Base-by-base conservation (phyloP, 2,113 vertebrate species). In the Macroglossus sobrinus region DNA sequence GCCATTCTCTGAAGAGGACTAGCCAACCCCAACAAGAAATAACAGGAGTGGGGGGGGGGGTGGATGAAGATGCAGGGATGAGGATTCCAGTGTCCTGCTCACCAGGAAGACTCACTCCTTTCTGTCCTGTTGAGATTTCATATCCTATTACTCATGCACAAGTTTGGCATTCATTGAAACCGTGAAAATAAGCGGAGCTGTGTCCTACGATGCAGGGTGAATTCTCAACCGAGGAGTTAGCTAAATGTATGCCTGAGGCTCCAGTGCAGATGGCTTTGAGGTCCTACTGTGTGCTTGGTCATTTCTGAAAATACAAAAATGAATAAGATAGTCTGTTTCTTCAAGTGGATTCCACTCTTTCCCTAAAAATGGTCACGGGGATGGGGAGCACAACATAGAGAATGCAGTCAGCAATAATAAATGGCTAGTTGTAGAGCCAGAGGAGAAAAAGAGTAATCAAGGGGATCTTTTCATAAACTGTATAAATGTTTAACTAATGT, bases 81-180 rank as follows among this genome's bases (percentile, higher is more conserved):
- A 21, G 86, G 57, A 10, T 6, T 45, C 59, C 38, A 18, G 9
- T 0, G 22, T 30, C n/a, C 84, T 53, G 53, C 38, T 81, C 24
- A 38, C 22, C 59, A 30, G 69, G 35, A 35, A 43, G 69, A 15
- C 21, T 10, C 35, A 5, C 45, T 19, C 21, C 16, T 1, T 38
- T 40, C 55, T 30, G 55, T 55, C 55, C 35, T 0, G 0, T 1
- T 1, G 3, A 11, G 9, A 4, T 15, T 38, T 66, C 15, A 16
- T 16, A 38, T n/a, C 38, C 7, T 1, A 4, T 55, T 28, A 14
- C 18, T 24, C 6, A 4, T 1, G 30, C 21, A 33, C 10, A 7
- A 38, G 45, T 6, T 2, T 18, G 40, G 61, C 0, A 2, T 38
- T 26, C 15, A 1, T 5, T 8, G 7, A 40, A n/a, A 18, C 4